Base-by-base conservation (phyloP, 2,888 invertebrate genomes). In the Orchesella flavescens region DNA sequence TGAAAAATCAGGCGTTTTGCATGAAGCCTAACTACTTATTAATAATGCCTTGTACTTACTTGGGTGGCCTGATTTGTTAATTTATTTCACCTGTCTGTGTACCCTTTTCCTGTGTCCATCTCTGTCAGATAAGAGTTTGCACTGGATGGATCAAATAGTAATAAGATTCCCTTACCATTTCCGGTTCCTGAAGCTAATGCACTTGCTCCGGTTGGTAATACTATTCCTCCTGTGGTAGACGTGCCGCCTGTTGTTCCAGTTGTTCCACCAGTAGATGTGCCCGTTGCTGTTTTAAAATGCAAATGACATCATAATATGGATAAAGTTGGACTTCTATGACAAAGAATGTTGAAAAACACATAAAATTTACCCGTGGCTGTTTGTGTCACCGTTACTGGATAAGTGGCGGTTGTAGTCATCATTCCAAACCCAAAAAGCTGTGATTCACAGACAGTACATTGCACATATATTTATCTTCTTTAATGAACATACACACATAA, bases 381-480 rank as follows among this genome's bases (percentile, higher is more conserved):
- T 55, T 57, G 53, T 57, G 84, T 84, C 4, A 63, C 66, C 1
- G 77, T 77, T 0, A 72, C 76, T 19, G 84, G 80, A 34, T 71
- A 83, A 7, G 83, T 83, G 1, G 76, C 17, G 1, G 83, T 83
- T 1, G 80, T 44, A 4, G 84, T 84, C 46, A 72, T 55, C 46
- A 80, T 63, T 5, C 84, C 84, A 63, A 65, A 65, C 1, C 76
- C 83, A 53, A 83, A 72, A 46, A 77, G 49, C 82, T 76, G 12
- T 49, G 12, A 49, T n/a, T n/a, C n/a, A n/a, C n/a, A n/a, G n/a
- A n/a, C n/a, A n/a, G n/a, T n/a, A n/a, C n/a, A n/a, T n/a, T n/a
- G n/a, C n/a, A n/a, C n/a, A n/a, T n/a, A n/a, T n/a, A n/a, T n/a
- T n/a, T n/a, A n/a, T n/a, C n/a, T n/a, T n/a, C n/a, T n/a, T n/a